phyloP scores from a whole-genome alignment of 2,888 invertebrate genomes.

The Galeruca laticollis region DNA sequence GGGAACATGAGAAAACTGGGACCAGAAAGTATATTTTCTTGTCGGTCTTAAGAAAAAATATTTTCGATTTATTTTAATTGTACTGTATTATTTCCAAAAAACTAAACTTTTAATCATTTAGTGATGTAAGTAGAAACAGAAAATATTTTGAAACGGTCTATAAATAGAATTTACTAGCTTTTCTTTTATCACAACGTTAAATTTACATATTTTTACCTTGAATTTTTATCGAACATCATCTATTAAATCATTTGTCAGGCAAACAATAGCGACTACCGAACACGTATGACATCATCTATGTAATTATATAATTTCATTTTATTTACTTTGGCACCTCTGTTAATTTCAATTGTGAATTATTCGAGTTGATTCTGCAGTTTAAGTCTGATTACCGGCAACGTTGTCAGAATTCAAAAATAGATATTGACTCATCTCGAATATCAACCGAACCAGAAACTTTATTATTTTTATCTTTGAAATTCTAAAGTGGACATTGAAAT shows the following conservation, averaged over 20 bases:
- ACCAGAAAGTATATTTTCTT: no score
- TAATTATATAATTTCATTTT: neutral
- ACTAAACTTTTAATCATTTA: no score
- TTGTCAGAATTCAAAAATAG: constrained; percentile 8
- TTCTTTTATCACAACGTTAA: neutral
- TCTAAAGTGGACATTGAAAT: neutral
- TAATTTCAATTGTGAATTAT: neutral
- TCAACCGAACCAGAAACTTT: neutral
- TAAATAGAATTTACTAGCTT: neutral
- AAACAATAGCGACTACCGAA: neutral
- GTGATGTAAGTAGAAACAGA: neutral
- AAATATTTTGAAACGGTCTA: neutral
- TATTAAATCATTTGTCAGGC: neutral
- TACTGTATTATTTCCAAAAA: no score
- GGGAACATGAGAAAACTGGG: no score
- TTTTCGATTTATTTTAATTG: no score
- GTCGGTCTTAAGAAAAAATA: no score
- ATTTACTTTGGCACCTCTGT: neutral
- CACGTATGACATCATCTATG: neutral
- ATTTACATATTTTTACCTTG: constrained; percentile 3
- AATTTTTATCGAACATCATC: constrained; percentile 1
- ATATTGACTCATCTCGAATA: constrained; percentile 6
- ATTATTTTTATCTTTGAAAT: neutral
- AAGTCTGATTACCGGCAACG: constrained; percentile 5
- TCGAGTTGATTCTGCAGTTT: neutral